Evolutionary conservation across 2,113 vertebrate species (phyloP), one percentile per base, ranked within the genome.

Genomic region (Xyrauchen texanus): DNA sequence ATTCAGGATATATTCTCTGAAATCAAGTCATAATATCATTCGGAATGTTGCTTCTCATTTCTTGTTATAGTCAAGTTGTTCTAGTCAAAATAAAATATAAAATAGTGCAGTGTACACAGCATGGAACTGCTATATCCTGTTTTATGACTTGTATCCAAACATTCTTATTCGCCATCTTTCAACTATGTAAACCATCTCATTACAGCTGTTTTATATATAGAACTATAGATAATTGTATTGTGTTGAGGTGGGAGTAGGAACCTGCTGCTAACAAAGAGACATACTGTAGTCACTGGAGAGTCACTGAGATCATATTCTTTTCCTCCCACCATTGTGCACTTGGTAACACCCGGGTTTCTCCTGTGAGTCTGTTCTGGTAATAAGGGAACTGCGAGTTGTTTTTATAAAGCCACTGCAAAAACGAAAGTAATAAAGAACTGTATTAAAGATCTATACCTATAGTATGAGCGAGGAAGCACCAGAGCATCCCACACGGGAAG

Each of bases 251-350:
- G 70, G 70, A 60, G 55, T 16, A 47, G n/a, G 45, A 12, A 60
- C 9, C 55, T 72, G 8, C 55, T 68, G 47, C 66, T 46, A 60
- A 60, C n/a, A 16, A 8, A 5, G 13, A 60, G 13, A 60, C 53
- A 71, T 4, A 47, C 21, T 34, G 3, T 34, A 34, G 21, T 34
- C 21, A 34, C 21, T 34, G 21, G 21, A 34, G 21, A 1, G 69
- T 72, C n/a, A 60, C 4, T 72, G 69, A 60, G n/a, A 72, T 72
- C 46, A 60, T 10, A 60, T 72, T 21, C 44, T n/a, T 72, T 53
- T 72, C 69, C 69, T 60, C 69, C 55, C n/a, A 60, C 55, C 15
- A 15, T 47, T 16, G 44, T 47, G 9, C 55, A 72, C 45, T 60
- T 58, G 69, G 8, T 9, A 60, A 57, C 60, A 47, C 55, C 44